Base-by-base conservation (phyloP, 2,797 vertebrate species). In the Allobates femoralis region DNA sequence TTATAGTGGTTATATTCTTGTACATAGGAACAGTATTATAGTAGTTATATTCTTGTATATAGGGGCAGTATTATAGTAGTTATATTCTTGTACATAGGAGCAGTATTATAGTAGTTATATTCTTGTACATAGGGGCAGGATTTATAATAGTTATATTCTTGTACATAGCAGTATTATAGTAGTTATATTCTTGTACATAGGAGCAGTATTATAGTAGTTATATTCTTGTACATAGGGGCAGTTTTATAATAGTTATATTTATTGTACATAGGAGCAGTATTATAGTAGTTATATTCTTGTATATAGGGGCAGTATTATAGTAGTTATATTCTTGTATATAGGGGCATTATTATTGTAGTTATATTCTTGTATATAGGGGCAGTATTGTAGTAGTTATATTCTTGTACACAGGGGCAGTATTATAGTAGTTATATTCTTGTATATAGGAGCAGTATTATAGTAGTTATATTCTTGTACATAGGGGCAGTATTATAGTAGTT, bases 221-320 rank as follows among this genome's bases (percentile, higher is more conserved):
- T 62, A 62, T 62, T 62, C 58, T 28, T 62, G 58, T 62, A 62
- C 11, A 62, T n/a, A n/a, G n/a, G n/a, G n/a, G n/a, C n/a, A n/a
- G n/a, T n/a, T n/a, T n/a, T n/a, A n/a, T n/a, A n/a, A n/a, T n/a
- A n/a, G n/a, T n/a, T n/a, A n/a, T n/a, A n/a, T n/a, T n/a, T n/a
- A n/a, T 64, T 64, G 60, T 64, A 64, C 2, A 41, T 28, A 30
- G 60, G 60, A 16, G 60, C 26, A 64, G 60, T 64, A 64, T 64
- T 64, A 64, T 64, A 64, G 60, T 64, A 64, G 60, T 64, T 64
- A 64, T 64, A 64, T 64, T 64, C 60, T 64, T 64, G 26, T 30
- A 28, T 26, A 64, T 64, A 64, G 60, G 60, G 4, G 53, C 37
- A 41, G 37, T 41, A 41, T 41, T 41, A 41, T 41, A 41, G 37